Conservation (phyloP, 1,140 invertebrate species). For the Tetragnatha versicolor region DNA sequence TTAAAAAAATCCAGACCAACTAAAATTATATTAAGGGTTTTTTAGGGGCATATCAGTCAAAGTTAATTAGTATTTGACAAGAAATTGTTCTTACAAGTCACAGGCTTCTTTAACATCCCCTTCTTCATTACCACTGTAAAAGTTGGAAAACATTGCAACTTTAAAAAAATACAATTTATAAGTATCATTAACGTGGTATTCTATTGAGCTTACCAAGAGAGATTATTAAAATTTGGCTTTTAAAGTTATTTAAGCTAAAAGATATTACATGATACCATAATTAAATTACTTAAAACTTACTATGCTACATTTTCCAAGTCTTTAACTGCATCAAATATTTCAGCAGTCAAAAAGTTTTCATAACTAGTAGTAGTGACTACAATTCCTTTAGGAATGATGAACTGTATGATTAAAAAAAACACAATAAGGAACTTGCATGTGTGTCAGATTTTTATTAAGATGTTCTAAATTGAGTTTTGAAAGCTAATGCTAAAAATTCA, state of each 20-base stretch:
- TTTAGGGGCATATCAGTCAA: conserved; percentile 52
- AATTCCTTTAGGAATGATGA: conserved; percentile 69
- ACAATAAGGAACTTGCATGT: too few species aligned
- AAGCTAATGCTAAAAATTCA: too few species aligned
- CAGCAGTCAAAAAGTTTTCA: conserved; percentile 66
- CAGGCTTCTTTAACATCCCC: conserved; percentile 57
- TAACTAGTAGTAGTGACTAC: conserved; percentile 70
- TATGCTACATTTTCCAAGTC: conserved; percentile 58
- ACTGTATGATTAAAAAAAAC: conserved; percentile 58
- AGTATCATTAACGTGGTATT: too few species aligned
- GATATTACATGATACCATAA: too few species aligned
- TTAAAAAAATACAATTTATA: not conserved
- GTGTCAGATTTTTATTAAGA: too few species aligned
- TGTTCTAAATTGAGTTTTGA: too few species aligned
- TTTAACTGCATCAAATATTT: conserved; percentile 58
- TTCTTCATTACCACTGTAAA: conserved; percentile 40
- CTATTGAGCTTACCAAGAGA: too few species aligned
- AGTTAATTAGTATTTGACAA: not conserved
- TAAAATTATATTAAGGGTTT: not conserved
- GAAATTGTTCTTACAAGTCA: conserved; percentile 51
- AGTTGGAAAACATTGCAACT: not conserved
- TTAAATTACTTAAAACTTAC: conserved; percentile 53
- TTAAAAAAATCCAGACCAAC: too few species aligned
- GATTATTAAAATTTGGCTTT: too few species aligned
- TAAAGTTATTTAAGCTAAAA: too few species aligned